Conservation (phyloP, 2,797 vertebrate species). For the Erethizon dorsatum region DNA sequence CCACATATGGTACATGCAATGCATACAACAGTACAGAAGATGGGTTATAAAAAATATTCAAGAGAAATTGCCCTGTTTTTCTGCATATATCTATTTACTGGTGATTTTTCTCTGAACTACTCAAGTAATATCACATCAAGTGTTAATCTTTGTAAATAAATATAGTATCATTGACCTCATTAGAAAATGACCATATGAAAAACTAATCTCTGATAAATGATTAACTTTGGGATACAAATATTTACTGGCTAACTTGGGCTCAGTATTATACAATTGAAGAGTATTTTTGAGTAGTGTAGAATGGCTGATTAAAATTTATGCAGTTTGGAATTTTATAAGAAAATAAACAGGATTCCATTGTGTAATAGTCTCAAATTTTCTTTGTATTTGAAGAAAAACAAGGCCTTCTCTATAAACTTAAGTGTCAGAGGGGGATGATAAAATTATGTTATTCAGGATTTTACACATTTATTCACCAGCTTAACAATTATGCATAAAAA, state of each 20-base stretch:
- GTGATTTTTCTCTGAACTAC: not conserved
- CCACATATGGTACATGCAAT: rapidly evolving
- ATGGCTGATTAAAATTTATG: not conserved
- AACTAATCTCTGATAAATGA: conserved; percentile 23
- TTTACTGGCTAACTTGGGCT: not conserved
- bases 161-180: not conserved
- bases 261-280: not conserved
- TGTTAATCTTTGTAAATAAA: not conserved
- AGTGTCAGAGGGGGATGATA: not conserved
- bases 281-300: not conserved
- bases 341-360: not conserved
- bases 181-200: not conserved
- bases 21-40: not conserved
- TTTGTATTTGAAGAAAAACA: conserved; percentile 51
- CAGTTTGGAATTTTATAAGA: not conserved
- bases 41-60: too few species aligned
- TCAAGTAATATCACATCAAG: not conserved
- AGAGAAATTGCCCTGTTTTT: not conserved
- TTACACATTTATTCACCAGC: not conserved
- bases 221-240: not conserved
- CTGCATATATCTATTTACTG: not conserved
- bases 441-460: not conserved
- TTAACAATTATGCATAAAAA: conserved; percentile 60
- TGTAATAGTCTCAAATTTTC: not conserved
- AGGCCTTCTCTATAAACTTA: not conserved